phyloP scores from a whole-genome alignment of 2,113 vertebrate species.

The Australoheros scitulus region DNA sequence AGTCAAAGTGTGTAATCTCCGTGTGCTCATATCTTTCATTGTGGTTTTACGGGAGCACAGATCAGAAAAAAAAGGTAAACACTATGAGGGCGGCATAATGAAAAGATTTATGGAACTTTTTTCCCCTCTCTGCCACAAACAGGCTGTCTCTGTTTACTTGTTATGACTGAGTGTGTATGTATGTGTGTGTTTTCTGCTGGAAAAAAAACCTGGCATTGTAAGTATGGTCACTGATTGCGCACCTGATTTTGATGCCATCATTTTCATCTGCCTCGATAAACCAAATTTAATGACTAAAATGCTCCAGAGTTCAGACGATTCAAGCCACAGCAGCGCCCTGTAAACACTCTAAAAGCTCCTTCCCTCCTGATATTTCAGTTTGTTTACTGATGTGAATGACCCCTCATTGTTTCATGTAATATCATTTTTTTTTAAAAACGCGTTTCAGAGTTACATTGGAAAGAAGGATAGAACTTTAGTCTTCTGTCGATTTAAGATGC shows the following conservation, averaged over 20 bases:
- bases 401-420: not conserved
- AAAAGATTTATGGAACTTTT: not conserved
- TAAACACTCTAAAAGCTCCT: not conserved
- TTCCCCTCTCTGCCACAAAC: not conserved
- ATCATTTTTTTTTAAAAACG: not conserved
- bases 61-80: not conserved
- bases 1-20: not conserved
- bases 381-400: conserved; percentile 2
- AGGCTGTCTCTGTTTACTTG: not conserved
- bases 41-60: not conserved
- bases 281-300: conserved; percentile 6
- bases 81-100: not conserved
- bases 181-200: not conserved
- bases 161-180: not conserved
- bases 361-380: not conserved
- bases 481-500: not conserved
- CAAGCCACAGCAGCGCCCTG: not conserved
- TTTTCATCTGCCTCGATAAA: not conserved
- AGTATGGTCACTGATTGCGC: not conserved
- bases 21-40: conserved; percentile 10
- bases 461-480: not conserved
- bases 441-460: not conserved
- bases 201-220: not conserved
- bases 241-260: not conserved
- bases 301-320: not conserved